Conservation (phyloP, 2,888 invertebrate genomes). For the Oxytorus armatus region DNA sequence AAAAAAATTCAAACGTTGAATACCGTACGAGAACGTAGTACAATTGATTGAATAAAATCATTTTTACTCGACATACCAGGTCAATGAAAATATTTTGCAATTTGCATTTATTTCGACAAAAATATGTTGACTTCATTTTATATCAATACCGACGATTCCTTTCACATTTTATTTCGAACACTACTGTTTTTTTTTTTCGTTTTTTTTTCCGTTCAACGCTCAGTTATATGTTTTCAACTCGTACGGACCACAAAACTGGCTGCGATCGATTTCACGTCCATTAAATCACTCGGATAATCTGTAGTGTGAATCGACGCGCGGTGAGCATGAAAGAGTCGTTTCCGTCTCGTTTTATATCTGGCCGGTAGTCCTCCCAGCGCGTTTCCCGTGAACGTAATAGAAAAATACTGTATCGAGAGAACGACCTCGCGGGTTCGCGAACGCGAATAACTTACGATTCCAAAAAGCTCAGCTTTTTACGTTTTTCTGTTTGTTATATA, state of each 20-base stretch:
- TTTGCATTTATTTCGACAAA: not conserved
- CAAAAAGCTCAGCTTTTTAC: conserved; percentile 57
- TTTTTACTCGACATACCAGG: too few relatives aligned
- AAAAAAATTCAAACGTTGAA: too few relatives aligned
- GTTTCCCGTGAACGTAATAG: conserved; percentile 47
- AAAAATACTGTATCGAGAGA: conserved; percentile 55
- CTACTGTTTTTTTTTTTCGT: not conserved
- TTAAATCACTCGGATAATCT: conserved; percentile 64
- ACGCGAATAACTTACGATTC: conserved; percentile 60
- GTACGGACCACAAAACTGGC: conserved; percentile 13
- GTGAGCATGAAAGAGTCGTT: conserved; percentile 52
- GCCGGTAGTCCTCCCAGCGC: conserved; percentile 13
- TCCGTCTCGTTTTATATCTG: conserved; percentile 63
- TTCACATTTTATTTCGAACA: not conserved
- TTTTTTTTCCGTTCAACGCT: not conserved
- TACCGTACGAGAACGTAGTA: too few relatives aligned
- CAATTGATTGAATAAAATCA: too few relatives aligned
- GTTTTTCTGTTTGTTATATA: not conserved
- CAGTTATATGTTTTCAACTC: conserved; percentile 18
- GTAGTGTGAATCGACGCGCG: conserved; percentile 48
- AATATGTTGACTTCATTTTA: not conserved
- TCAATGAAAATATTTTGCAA: too few relatives aligned
- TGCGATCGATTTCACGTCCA: conserved; percentile 51
- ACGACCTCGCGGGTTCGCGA: conserved; percentile 37
- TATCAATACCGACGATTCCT: not conserved